Evolutionary conservation across 2,797 vertebrate genomes (phyloP).

Genomic region (Arremon aurantiirostris): DNA sequence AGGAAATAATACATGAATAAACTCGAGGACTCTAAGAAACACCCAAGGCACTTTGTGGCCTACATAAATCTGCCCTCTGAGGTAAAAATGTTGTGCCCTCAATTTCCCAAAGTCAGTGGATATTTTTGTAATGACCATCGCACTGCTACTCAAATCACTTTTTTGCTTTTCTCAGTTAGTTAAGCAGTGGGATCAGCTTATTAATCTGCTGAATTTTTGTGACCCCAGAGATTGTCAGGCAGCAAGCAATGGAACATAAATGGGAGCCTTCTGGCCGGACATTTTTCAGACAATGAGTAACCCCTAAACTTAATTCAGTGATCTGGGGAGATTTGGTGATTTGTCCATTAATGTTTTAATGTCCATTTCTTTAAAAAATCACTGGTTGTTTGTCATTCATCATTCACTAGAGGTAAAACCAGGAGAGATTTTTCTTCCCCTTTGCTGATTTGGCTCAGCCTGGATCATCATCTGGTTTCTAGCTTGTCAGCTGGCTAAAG

Average conservation of each 20-base stretch:
- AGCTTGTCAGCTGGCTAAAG: not conserved
- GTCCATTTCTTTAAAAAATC: not conserved
- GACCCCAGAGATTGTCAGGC: not conserved
- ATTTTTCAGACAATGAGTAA: not conserved
- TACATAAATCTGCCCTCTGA: conserved; percentile 47
- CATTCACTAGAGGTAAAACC: not conserved
- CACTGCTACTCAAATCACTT: not conserved
- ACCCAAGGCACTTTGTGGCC: conserved; percentile 58
- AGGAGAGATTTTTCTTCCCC: not conserved
- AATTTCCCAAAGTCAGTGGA: conserved; percentile 16
- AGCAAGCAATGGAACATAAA: conserved; percentile 12
- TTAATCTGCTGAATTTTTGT: not conserved
- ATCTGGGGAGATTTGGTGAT: not conserved
- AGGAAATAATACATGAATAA: conserved; percentile 61
- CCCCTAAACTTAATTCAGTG: not conserved
- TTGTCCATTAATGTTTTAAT: not conserved
- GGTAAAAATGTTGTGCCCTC: conserved; percentile 29
- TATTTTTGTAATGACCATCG: conserved; percentile 24
- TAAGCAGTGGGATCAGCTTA: conserved; percentile 7
- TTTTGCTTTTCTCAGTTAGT: not conserved
- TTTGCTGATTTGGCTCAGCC: not conserved
- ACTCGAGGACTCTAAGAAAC: conserved; percentile 31
- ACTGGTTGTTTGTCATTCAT: fast-evolving
- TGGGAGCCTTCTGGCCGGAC: not conserved
- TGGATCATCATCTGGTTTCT: not conserved